These are phyloP conservation scores for Lacerta viridis DNA, from an alignment of 2,797 vertebrate species.

Conservation along the genomic window DNA sequence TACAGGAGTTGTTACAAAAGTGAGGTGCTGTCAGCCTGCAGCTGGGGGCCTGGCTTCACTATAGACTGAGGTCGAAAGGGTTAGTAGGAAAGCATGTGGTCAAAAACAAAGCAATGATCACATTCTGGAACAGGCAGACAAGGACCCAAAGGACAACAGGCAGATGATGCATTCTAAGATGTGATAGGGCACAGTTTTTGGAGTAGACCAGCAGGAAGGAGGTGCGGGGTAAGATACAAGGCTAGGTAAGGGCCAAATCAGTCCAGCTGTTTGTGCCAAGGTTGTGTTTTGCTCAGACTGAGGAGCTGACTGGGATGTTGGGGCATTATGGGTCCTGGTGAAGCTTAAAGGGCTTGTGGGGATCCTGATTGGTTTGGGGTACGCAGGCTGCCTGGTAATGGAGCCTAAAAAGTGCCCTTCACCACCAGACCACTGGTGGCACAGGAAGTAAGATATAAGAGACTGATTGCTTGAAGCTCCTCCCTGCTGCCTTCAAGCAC, in stretches of 20 bases:
- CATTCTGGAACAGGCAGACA: neutral
- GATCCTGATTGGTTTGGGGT: no score
- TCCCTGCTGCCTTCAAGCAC: no score
- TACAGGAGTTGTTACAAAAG: no score
- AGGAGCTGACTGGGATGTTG: neutral
- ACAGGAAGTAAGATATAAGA: neutral
- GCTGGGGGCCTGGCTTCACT: no score
- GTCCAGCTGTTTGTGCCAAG: neutral
- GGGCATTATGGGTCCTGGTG: neutral
- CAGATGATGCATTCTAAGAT: neutral
- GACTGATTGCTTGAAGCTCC: neutral
- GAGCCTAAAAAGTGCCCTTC: neutral
- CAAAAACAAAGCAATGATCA: neutral
- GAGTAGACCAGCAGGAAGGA: neutral
- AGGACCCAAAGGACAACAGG: neutral
- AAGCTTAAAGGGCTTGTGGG: neutral
- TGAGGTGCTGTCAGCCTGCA: no score
- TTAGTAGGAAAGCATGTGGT: neutral
- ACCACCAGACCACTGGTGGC: neutral
- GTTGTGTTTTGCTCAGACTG: no score
- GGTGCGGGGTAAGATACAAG: neutral
- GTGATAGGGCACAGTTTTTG: neutral
- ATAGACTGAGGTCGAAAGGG: neutral
- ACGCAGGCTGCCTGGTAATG: neutral
- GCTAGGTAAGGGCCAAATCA: neutral